These are phyloP conservation scores for Acanthosepion esculentum DNA, from an alignment of 2,888 invertebrate species.

Conservation along the genomic window DNA sequence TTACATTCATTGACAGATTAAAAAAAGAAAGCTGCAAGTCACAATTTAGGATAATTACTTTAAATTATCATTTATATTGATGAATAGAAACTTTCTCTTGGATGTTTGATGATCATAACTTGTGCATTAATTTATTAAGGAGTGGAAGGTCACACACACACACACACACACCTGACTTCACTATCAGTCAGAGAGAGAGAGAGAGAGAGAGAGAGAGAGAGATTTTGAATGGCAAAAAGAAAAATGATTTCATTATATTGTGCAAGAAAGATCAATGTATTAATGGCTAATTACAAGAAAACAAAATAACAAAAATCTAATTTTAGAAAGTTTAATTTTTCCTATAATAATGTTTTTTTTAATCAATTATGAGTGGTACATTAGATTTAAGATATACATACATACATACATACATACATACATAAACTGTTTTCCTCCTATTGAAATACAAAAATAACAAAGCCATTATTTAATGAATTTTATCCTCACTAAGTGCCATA, in stretches of 20 bases:
- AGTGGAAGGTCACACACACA: too few relatives aligned
- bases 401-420: too few relatives aligned
- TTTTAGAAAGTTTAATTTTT: not conserved
- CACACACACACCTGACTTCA: too few relatives aligned
- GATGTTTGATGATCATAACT: too few relatives aligned
- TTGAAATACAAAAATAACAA: too few relatives aligned
- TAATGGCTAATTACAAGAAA: not conserved
- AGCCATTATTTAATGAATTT: not conserved
- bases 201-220: not conserved
- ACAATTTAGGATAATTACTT: too few relatives aligned
- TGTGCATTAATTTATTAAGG: too few relatives aligned
- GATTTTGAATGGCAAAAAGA: not conserved
- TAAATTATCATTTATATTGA: too few relatives aligned
- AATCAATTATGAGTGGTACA: not conserved
- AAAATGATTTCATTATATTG: not conserved
- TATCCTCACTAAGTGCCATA: not conserved
- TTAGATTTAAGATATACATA: not conserved
- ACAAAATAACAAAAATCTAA: not conserved
- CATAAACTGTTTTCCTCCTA: too few relatives aligned
- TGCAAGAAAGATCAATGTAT: not conserved
- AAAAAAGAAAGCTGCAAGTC: too few relatives aligned
- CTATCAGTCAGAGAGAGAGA: not conserved
- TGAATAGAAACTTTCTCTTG: too few relatives aligned
- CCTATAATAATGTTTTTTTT: not conserved
- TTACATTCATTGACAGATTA: too few relatives aligned